A percentile compares a stretch with the other conserved stretches of the same genome.
These are phyloP conservation scores for Brachynemurus nebulosus DNA, from an alignment of 2,888 invertebrate genomes.

Conservation along the genomic window DNA sequence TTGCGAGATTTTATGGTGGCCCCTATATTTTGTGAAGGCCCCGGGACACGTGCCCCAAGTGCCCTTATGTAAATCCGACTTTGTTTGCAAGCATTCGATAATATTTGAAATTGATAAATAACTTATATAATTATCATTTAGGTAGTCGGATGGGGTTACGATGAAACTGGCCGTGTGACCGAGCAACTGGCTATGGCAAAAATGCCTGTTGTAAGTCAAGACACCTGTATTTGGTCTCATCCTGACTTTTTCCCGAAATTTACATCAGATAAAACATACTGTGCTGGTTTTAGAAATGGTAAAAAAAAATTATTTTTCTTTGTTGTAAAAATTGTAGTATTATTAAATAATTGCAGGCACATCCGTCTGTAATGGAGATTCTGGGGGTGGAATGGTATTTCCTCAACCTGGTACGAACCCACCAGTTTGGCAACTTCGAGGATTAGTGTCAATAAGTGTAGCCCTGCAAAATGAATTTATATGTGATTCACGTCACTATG, in stretches of 20 bases:
- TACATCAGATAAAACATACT: slow-evolving; percentile 40
- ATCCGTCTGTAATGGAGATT: slow-evolving; percentile 39
- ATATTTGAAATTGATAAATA: too few relatives aligned
- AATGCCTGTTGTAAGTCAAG: slow-evolving; percentile 45
- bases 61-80: too few relatives aligned
- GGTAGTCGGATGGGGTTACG: slow-evolving; percentile 39
- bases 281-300: slow-evolving; percentile 34
- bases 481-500: slow-evolving; percentile 45
- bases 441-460: slow-evolving; percentile 42
- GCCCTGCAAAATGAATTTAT: slow-evolving; percentile 40
- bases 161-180: slow-evolving; percentile 41
- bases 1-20: too few relatives aligned
- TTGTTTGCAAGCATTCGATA: too few relatives aligned
- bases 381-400: slow-evolving; percentile 31
- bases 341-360: slow-evolving; percentile 30
- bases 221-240: slow-evolving; percentile 44
- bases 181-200: slow-evolving; percentile 41
- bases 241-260: slow-evolving; percentile 45
- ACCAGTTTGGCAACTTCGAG: slow-evolving; percentile 29
- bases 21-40: too few relatives aligned
- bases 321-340: not conserved
- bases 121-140: too few relatives aligned
- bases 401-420: slow-evolving; percentile 22
- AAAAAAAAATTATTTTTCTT: slow-evolving; percentile 11
- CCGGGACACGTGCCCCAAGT: too few relatives aligned